Percentiles rank a stretch among this genome's conserved stretches.
Conservation (phyloP, 2,113 vertebrate species). For the Cynopterus brachyotis region DNA sequence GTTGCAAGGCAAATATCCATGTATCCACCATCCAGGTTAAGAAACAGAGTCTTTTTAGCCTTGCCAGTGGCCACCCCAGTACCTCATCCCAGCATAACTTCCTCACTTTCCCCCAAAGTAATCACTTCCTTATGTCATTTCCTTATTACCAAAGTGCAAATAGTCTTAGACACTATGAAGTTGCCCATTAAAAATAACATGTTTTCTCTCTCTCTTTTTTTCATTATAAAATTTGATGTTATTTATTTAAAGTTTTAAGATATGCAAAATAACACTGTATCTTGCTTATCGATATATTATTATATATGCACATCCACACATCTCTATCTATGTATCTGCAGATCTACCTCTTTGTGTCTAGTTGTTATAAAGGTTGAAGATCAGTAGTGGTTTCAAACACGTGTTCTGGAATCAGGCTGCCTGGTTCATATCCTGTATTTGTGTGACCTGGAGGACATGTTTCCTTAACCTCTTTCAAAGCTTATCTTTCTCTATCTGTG, state of each 20-base stretch:
- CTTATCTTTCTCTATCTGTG: neutral
- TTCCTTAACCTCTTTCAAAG: neutral
- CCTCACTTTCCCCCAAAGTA: neutral
- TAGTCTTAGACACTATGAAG: too few species aligned
- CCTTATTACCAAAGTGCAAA: neutral
- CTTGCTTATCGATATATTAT: neutral
- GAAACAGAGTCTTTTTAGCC: neutral
- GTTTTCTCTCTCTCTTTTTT: neutral
- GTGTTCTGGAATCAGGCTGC: neutral
- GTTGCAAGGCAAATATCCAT: neutral
- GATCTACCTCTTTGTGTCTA: neutral
- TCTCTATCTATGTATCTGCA: neutral
- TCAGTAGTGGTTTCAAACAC: neutral
- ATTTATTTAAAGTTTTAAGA: neutral
- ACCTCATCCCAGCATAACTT: neutral
- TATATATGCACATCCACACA: too few species aligned
- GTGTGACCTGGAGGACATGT: neutral
- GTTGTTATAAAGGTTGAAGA: neutral
- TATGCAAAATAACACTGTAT: neutral
- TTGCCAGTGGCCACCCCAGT: too few species aligned
- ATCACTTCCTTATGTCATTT: neutral
- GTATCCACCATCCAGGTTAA: neutral
- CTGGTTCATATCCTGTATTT: neutral
- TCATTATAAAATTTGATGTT: neutral
- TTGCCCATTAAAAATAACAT: neutral